Conservation (phyloP, 1,140 invertebrate genomes). For the Leptonema lineaticorne region DNA sequence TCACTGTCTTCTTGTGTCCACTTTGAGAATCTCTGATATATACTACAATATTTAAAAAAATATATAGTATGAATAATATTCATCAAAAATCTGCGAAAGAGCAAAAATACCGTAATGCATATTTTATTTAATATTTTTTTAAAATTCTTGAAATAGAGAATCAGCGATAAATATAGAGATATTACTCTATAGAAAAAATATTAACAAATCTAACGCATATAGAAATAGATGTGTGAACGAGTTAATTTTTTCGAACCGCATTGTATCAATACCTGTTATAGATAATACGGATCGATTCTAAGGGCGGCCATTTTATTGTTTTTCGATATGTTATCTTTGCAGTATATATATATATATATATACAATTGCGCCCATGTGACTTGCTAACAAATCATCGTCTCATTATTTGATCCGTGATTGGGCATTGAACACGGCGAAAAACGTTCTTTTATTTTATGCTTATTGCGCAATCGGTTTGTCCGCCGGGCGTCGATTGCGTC, state of each 20-base stretch:
- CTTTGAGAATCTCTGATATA: too few species aligned
- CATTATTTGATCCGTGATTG: constrained; percentile 1
- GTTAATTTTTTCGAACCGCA: background rate
- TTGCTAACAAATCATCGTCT: constrained; percentile 17
- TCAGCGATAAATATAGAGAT: too few species aligned
- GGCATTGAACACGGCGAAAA: background rate
- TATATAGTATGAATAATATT: too few species aligned
- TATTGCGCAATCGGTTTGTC: background rate
- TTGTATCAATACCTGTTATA: background rate
- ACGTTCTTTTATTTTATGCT: background rate
- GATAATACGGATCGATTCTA: background rate
- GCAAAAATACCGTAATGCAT: too few species aligned
- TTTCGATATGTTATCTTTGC: background rate
- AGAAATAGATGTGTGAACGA: too few species aligned
- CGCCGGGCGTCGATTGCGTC: background rate
- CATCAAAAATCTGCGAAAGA: too few species aligned
- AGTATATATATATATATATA: background rate
- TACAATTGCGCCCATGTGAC: constrained; percentile 10
- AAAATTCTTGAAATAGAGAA: too few species aligned
- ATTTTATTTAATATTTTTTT: too few species aligned
- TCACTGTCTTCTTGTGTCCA: too few species aligned
- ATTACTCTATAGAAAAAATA: too few species aligned
- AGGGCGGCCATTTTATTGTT: background rate
- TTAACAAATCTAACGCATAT: too few species aligned
- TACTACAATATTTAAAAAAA: too few species aligned